Conservation (phyloP, 1,140 invertebrate species). For the Ditylenchus dipsaci region DNA sequence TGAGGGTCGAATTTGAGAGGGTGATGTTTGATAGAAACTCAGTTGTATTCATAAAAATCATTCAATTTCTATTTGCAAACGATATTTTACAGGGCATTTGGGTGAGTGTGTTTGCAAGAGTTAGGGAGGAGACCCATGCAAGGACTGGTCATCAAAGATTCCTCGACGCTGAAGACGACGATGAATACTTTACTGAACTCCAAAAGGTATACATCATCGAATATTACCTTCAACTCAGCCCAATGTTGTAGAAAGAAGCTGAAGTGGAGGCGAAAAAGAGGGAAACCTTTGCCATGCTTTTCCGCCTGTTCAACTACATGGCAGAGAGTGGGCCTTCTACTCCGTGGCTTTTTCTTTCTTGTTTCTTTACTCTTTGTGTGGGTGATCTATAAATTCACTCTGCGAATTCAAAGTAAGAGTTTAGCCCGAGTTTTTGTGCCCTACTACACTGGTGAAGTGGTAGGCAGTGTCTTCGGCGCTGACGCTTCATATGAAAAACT, state of each 20-base stretch:
- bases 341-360: constrained; percentile 51
- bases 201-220: constrained; percentile 4
- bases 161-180: constrained; percentile 7
- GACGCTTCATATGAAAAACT: constrained; percentile 49
- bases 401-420: constrained; percentile 16
- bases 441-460: constrained; percentile 55
- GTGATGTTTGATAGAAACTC: too few species aligned
- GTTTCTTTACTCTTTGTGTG: constrained; percentile 51
- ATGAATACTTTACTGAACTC: constrained; percentile 39
- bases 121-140: constrained; percentile 34
- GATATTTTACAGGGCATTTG: constrained; percentile 48
- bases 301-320: constrained; percentile 44
- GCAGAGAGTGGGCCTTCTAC: constrained; percentile 43
- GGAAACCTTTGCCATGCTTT: constrained; percentile 44
- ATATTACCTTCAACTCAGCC: constrained; percentile 1
- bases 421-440: constrained; percentile 56
- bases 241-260: constrained; percentile 28
- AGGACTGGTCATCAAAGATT: constrained; percentile 6
- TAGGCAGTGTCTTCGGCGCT: constrained; percentile 52
- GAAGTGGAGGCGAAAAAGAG: constrained; percentile 40
- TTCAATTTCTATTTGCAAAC: too few species aligned
- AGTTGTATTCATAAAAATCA: too few species aligned
- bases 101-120: constrained; percentile 47
- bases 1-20: too few species aligned
- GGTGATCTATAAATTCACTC: constrained; percentile 7